phyloP scores from a whole-genome alignment of 1,140 invertebrate genomes.

The Carcinoscorpius rotundicauda region DNA sequence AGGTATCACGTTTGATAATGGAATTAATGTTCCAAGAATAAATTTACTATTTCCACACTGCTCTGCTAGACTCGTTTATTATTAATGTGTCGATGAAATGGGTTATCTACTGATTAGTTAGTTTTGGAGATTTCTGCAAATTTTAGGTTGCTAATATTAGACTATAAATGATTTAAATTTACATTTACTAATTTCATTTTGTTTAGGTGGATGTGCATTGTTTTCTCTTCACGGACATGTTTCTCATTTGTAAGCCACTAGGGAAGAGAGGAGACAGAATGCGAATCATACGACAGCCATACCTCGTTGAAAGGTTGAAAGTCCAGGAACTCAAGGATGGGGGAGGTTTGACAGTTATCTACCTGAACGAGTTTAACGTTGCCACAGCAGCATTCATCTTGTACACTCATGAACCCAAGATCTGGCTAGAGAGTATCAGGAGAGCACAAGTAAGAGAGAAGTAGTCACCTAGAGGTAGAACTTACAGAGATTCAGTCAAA shows the following conservation, averaged over 20 bases:
- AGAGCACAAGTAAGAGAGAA: conserved; percentile 16
- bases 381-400: conserved; percentile 61
- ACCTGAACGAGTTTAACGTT: conserved; percentile 70
- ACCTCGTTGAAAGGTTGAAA: conserved; percentile 60
- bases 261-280: conserved; percentile 51
- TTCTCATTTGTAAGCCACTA: conserved; percentile 71
- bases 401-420: conserved; percentile 28
- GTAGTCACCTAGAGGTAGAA: too few species aligned
- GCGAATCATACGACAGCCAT: conserved; percentile 66
- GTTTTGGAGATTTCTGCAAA: too few species aligned
- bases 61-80: too few species aligned
- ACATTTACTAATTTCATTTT: background rate
- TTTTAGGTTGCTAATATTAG: too few species aligned
- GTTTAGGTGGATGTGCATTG: conserved; percentile 72
- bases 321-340: conserved; percentile 51
- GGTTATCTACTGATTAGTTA: too few species aligned
- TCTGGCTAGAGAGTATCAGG: conserved; percentile 24
- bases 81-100: too few species aligned
- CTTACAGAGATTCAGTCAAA: too few species aligned
- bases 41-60: too few species aligned
- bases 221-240: conserved; percentile 76
- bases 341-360: conserved; percentile 53
- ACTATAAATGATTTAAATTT: too few species aligned
- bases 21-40: too few species aligned
- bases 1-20: conserved; percentile 35